phyloP scores from a whole-genome alignment of 1,140 invertebrate species.

The Cotesia typhae region DNA sequence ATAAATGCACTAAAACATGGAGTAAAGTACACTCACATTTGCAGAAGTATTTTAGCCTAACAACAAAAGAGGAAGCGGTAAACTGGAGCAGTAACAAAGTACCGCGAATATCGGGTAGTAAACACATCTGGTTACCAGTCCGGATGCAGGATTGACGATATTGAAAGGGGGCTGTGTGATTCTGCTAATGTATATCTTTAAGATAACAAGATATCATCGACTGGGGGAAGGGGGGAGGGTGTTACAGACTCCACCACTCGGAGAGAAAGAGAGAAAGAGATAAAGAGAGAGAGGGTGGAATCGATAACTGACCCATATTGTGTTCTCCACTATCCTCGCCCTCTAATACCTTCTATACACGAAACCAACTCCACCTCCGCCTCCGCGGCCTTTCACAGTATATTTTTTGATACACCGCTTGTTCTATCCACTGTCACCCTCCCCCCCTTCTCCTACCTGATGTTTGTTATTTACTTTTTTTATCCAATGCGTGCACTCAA shows the following conservation, averaged over 20 bases:
- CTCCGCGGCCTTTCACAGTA: conserved; percentile 29
- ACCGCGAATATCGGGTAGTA: background rate
- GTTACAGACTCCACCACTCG: conserved; percentile 43
- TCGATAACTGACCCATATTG: conserved; percentile 67
- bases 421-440: conserved; percentile 25
- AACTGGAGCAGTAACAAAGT: conserved; percentile 23
- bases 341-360: conserved; percentile 29
- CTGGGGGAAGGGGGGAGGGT: conserved; percentile 22
- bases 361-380: conserved; percentile 7
- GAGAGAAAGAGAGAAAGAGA: conserved; percentile 13
- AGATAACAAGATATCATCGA: conserved; percentile 53
- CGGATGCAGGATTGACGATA: conserved; percentile 21
- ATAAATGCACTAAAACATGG: too few species aligned
- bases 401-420: conserved; percentile 2
- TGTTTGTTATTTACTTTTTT: conserved; percentile 25
- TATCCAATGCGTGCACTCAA: conserved; percentile 24
- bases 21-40: background rate
- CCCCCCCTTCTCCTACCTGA: conserved; percentile 35
- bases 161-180: conserved; percentile 5
- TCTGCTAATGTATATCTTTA: conserved; percentile 34
- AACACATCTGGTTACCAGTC: background rate
- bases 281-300: conserved; percentile 40
- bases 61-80: conserved; percentile 15
- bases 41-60: background rate
- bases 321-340: conserved; percentile 48